A percentile compares a stretch with the other conserved stretches of the same genome.
Conservation (phyloP, 2,888 invertebrate genomes). For the Agriotes lineatus region DNA sequence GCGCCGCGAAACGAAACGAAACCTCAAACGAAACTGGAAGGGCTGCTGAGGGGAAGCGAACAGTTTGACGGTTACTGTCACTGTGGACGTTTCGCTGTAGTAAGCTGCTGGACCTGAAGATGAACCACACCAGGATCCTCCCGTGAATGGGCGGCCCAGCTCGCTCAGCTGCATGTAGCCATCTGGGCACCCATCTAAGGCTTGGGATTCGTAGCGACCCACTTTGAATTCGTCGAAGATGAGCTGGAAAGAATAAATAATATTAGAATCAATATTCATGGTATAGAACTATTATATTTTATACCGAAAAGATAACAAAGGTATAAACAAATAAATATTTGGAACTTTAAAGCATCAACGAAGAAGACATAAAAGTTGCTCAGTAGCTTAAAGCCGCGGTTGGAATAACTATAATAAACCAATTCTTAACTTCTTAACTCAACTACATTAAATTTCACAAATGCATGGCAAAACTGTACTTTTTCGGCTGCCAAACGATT, state of each 20-base stretch:
- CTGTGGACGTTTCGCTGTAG: constrained; percentile 91
- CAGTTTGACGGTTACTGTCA: constrained; percentile 86
- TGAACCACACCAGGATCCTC: constrained; percentile 91
- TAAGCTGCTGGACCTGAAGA: constrained; percentile 86
- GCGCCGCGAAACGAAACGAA: constrained; percentile 84
- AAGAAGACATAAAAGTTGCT: no score
- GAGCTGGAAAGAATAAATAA: constrained; percentile 69
- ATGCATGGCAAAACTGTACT: no score
- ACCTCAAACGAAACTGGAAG: constrained; percentile 84
- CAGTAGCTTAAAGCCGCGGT: no score
- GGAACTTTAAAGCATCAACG: no score
- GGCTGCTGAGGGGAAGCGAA: constrained; percentile 80
- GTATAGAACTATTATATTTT: no score
- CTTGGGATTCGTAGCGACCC: constrained; percentile 83
- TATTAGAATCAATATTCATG: no score
- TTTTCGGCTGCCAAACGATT: no score
- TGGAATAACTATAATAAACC: no score
- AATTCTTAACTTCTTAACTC: no score
- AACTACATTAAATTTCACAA: no score
- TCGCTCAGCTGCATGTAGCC: constrained; percentile 91
- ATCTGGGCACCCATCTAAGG: constrained; percentile 84
- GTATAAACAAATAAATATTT: no score
- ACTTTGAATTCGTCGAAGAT: constrained; percentile 91
- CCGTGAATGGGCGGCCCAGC: constrained; percentile 87
- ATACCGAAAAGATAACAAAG: no score